phyloP scores from a whole-genome alignment of 2,113 vertebrate genomes.

The Oreocharis arfaki region DNA sequence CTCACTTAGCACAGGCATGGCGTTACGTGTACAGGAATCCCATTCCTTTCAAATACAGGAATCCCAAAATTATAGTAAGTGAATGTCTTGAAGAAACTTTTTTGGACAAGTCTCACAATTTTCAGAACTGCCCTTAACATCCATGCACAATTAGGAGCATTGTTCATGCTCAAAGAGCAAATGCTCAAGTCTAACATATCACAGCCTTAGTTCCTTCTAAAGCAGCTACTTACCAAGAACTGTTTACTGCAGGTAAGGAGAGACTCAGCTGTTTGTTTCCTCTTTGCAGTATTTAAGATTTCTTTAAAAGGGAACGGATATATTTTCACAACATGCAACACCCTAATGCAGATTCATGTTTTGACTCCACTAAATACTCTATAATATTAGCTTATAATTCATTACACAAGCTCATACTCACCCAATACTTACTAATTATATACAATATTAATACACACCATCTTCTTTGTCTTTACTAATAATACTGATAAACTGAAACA shows the following conservation, averaged over 20 bases:
- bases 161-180: not conserved
- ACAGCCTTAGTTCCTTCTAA: not conserved
- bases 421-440: conserved; percentile 30
- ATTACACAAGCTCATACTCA: conserved; percentile 11
- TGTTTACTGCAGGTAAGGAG: not conserved
- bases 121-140: not conserved
- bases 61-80: not conserved
- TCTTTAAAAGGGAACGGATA: not conserved
- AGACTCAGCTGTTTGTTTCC: not conserved
- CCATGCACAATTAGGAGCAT: accelerated
- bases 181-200: not conserved
- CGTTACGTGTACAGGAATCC: not conserved
- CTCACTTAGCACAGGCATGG: not conserved
- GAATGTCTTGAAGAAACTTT: not conserved
- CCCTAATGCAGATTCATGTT: not conserved
- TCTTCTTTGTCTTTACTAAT: conserved; percentile 62
- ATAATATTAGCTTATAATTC: not conserved
- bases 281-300: not conserved
- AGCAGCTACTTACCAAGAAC: not conserved
- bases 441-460: conserved; percentile 50
- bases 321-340: not conserved
- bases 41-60: not conserved
- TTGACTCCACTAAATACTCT: not conserved
- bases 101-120: not conserved
- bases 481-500: conserved; percentile 53